Evolutionary conservation across 2,113 vertebrate genomes (phyloP).

Genomic region (Chitala chitala): DNA sequence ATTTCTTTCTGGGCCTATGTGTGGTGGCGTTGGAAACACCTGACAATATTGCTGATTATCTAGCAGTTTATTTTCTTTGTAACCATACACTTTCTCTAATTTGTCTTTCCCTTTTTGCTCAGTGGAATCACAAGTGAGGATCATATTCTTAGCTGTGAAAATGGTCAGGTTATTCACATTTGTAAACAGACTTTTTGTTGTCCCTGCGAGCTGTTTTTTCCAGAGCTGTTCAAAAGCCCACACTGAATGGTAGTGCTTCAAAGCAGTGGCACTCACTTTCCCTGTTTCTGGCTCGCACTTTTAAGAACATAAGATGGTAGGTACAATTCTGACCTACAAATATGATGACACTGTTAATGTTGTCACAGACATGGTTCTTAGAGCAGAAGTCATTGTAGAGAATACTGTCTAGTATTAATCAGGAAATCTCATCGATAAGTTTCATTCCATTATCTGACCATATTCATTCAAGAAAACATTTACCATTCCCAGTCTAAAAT

Average conservation of each 20-base stretch:
- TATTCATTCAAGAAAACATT: too few relatives aligned
- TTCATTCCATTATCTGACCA: too few relatives aligned
- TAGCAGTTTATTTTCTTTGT: background rate
- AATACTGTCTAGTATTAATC: too few relatives aligned
- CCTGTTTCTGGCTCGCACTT: constrained; percentile 35
- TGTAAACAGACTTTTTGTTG: constrained; percentile 73
- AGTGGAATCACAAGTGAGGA: too few relatives aligned
- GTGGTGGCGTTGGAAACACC: background rate
- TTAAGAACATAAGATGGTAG: background rate
- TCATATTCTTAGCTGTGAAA: too few relatives aligned
- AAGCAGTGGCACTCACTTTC: constrained; percentile 68
- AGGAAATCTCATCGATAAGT: too few relatives aligned
- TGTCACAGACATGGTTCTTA: too few relatives aligned
- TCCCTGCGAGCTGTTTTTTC: constrained; percentile 77
- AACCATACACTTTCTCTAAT: background rate
- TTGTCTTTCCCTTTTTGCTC: too few relatives aligned
- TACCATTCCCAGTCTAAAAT: too few relatives aligned
- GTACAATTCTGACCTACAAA: too few relatives aligned
- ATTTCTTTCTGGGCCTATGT: background rate
- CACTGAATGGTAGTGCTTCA: constrained; percentile 55
- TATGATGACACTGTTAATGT: too few relatives aligned
- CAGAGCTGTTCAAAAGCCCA: constrained; percentile 61
- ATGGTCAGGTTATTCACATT: constrained; percentile 54
- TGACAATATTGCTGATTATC: background rate
- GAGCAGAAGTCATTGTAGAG: too few relatives aligned